Evolutionary conservation across 2,113 vertebrate species (phyloP).

Genomic region (Haliaeetus leucogaster): DNA sequence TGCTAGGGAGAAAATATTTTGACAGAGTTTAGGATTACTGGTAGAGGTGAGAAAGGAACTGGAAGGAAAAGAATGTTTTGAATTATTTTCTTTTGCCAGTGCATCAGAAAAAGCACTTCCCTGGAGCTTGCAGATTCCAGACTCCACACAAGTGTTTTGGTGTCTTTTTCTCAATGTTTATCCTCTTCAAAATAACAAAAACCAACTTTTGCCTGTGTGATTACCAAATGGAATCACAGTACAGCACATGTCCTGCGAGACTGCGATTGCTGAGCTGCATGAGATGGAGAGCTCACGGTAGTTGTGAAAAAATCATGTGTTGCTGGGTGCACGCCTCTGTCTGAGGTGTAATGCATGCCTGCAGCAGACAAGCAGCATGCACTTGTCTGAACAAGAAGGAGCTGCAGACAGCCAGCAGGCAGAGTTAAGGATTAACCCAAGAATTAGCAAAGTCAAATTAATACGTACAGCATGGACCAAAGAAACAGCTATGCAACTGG

Average conservation of each 20-base stretch:
- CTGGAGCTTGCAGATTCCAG: not conserved
- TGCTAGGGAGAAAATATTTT: slow-evolving; percentile 45
- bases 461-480: not conserved
- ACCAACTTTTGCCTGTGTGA: not conserved
- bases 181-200: not conserved
- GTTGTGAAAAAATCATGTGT: not conserved
- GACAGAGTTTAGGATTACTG: slow-evolving; percentile 32
- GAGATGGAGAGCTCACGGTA: not conserved
- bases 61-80: slow-evolving; percentile 20
- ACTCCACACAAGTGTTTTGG: not conserved
- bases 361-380: not conserved
- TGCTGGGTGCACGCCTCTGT: not conserved
- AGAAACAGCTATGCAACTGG: not conserved
- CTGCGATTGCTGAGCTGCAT: not conserved
- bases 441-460: not conserved
- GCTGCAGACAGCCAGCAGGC: not conserved
- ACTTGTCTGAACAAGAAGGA: not conserved
- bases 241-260: not conserved
- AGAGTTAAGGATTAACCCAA: not conserved
- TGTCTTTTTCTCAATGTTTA: not conserved
- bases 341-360: not conserved
- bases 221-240: not conserved
- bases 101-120: not conserved
- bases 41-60: slow-evolving; percentile 29
- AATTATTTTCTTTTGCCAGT: not conserved